These are phyloP conservation scores for Episyrphus balteatus DNA, from an alignment of 1,140 invertebrate species.

Conservation along the genomic window DNA sequence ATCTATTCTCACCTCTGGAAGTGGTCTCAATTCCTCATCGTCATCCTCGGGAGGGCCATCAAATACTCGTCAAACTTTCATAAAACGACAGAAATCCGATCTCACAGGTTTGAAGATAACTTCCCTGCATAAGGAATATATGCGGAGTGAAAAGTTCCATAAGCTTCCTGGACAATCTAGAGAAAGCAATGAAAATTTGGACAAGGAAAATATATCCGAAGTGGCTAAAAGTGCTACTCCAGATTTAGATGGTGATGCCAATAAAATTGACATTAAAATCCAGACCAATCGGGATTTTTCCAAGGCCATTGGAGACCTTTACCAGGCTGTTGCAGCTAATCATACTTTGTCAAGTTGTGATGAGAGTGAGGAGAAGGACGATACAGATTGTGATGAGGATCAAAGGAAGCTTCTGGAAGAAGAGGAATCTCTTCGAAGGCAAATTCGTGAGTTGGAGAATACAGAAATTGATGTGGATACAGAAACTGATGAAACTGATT, in stretches of 20 bases:
- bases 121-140: constrained; percentile 33
- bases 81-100: constrained; percentile 48
- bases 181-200: neutral
- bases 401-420: constrained; percentile 61
- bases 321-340: constrained; percentile 23
- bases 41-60: too few species aligned
- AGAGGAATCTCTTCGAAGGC: constrained; percentile 66
- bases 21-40: too few species aligned
- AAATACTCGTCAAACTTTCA: constrained; percentile 21
- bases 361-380: constrained; percentile 29
- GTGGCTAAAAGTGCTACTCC: neutral
- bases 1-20: neutral
- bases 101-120: constrained; percentile 46
- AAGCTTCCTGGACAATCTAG: neutral
- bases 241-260: constrained; percentile 14
- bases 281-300: constrained; percentile 35
- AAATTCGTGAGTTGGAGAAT: constrained; percentile 65
- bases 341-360: constrained; percentile 21
- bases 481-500: constrained; percentile 64
- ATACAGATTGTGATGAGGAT: constrained; percentile 38
- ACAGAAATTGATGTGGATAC: constrained; percentile 72
- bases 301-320: constrained; percentile 33
- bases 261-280: constrained; percentile 35
- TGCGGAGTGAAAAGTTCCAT: constrained; percentile 30
- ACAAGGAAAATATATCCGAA: neutral